These are phyloP conservation scores for Megatriorchis doriae DNA, from an alignment of 2,113 vertebrate species.

Conservation along the genomic window DNA sequence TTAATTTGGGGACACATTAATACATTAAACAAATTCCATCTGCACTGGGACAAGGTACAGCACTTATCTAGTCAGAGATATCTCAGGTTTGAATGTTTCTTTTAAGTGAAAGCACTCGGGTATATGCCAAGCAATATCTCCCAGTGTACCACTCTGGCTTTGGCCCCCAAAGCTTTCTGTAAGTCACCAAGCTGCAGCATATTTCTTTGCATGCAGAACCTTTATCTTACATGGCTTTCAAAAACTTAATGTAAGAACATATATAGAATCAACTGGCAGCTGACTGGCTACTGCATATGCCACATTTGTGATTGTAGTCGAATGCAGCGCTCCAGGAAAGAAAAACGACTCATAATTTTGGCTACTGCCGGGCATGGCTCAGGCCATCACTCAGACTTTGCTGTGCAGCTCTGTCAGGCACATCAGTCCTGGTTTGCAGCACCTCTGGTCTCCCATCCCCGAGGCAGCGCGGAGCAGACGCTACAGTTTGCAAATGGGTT, in stretches of 20 bases:
- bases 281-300: slow-evolving; percentile 6
- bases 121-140: neutral
- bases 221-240: slow-evolving; percentile 12
- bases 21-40: neutral
- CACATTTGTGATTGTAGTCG: neutral
- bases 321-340: slow-evolving; percentile 1
- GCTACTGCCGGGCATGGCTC: slow-evolving; percentile 14
- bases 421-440: slow-evolving; percentile 44
- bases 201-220: neutral
- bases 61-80: neutral
- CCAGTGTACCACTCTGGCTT: neutral
- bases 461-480: accelerated
- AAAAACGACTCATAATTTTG: slow-evolving; percentile 1
- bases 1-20: neutral
- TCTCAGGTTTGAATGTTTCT: neutral
- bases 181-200: neutral
- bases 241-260: slow-evolving; percentile 14
- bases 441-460: neutral
- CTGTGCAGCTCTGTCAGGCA: slow-evolving; percentile 24
- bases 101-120: neutral
- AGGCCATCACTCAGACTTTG: neutral
- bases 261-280: slow-evolving; percentile 34
- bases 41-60: neutral
- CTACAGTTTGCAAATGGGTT: neutral
- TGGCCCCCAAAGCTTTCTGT: neutral